Evolutionary conservation across 2,888 invertebrate genomes (phyloP).

Genomic region (Melanostoma mellinum): DNA sequence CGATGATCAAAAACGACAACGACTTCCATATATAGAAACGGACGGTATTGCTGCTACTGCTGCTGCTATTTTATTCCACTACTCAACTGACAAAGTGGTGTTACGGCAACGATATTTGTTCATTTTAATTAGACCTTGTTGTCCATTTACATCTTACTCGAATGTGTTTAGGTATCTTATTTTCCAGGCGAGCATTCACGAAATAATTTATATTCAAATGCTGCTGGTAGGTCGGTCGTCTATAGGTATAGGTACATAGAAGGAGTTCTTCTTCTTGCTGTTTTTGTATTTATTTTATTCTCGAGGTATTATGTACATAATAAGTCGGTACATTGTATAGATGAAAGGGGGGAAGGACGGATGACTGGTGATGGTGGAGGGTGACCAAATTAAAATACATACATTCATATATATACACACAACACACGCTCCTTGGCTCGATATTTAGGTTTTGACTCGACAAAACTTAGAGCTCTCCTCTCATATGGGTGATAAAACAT

Average conservation of each 20-base stretch:
- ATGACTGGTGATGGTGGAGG: constrained; percentile 24
- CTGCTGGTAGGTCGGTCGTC: constrained; percentile 29
- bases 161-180: constrained; percentile 68
- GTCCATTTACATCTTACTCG: constrained; percentile 69
- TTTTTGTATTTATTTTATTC: constrained; percentile 20
- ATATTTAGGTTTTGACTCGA: neutral
- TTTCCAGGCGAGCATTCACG: constrained; percentile 51
- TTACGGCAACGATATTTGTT: constrained; percentile 68
- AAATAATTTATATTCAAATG: constrained; percentile 70
- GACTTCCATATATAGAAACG: constrained; percentile 66
- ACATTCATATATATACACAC: constrained; percentile 15
- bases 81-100: constrained; percentile 47
- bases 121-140: constrained; percentile 73
- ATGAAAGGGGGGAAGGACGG: constrained; percentile 29
- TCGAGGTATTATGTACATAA: constrained; percentile 22
- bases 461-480: constrained; percentile 11
- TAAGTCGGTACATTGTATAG: neutral
- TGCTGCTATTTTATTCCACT: constrained; percentile 62
- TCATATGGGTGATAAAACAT: constrained; percentile 59
- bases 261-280: constrained; percentile 57
- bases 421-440: constrained; percentile 7
- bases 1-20: constrained; percentile 63
- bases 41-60: constrained; percentile 32
- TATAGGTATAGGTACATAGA: constrained; percentile 26
- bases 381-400: constrained; percentile 52